These are phyloP conservation scores for Tipula vernalis DNA, from an alignment of 2,888 invertebrate species.

Conservation along the genomic window DNA sequence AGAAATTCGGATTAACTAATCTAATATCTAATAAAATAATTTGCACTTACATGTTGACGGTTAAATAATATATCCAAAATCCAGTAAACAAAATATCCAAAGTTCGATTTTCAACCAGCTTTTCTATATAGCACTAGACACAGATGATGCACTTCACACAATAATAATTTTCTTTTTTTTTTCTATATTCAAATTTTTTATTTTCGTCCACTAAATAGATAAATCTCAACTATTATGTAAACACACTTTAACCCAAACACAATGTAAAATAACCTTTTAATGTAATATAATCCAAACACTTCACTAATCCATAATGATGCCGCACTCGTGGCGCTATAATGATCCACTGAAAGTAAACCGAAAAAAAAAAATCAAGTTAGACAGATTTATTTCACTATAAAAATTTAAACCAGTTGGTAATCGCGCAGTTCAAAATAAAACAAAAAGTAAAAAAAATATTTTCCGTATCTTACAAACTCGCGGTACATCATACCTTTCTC, in stretches of 20 bases:
- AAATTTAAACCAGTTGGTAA: background rate
- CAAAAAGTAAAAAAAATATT: background rate
- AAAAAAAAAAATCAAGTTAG: background rate
- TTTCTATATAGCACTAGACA: background rate
- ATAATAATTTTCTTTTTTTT: background rate
- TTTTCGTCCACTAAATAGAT: too few species aligned
- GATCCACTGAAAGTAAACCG: background rate
- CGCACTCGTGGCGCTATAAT: background rate
- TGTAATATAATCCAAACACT: background rate
- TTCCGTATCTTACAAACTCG: background rate
- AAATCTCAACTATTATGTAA: background rate
- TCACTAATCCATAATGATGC: background rate
- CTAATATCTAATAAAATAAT: too few species aligned
- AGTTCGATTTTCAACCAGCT: background rate
- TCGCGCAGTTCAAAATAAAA: background rate
- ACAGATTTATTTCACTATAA: background rate
- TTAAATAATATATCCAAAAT: background rate
- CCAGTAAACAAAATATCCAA: background rate
- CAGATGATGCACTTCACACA: background rate
- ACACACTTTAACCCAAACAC: background rate
- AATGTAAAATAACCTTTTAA: background rate
- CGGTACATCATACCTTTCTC: background rate
- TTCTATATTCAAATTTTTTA: background rate
- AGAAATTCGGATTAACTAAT: too few species aligned
- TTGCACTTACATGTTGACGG: background rate